Evolutionary conservation across 2,888 invertebrate species (phyloP), one percentile per base, ranked within the genome.

Genomic region (Mystacides longicornis): DNA sequence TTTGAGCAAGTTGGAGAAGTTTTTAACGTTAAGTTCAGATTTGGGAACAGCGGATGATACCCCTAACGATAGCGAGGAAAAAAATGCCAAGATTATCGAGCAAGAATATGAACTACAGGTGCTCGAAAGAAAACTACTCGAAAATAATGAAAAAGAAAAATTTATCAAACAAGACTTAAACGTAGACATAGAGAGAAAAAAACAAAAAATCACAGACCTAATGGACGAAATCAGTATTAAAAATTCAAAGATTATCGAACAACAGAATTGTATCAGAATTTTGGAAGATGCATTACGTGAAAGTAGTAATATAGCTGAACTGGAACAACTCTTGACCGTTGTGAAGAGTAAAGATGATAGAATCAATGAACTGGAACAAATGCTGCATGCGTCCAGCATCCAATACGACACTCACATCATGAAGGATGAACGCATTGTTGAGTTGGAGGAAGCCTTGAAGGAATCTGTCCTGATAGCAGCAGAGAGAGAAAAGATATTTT

Each of bases 371-470:
- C 72, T 94, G 63, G 92, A 90, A 68, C 79, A 83, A 63, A 81
- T 86, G 4, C 70, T 68, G 62, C 78, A 60, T 62, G 71, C 48
- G 23, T 56, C 59, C 14, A 50, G 51, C 47, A 49, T 59, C 57
- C 71, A 73, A 56, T 67, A 66, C 37, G 71, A 71, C 63, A 68
- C 82, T 51, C 76, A 85, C 63, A 82, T 81, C 62, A 63, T 66
- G 31, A 66, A 71, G 23, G 65, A 67, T 18, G 77, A 77, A 58
- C 77, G 86, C 59, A 85, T 89, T 65, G 78, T 87, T 63, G 87
- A 89, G 66, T 69, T 90, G 57, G 86, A 91, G 68, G 87, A 89
- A 63, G 93, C 93, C 19, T 74, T 94, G 58, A 81, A 89, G 58
- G 89, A 91, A 69, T 92, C 89, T 60, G 85, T 87, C 54, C 69